A percentile compares a stretch with the other conserved stretches of the same genome.
phyloP scores from a whole-genome alignment of 2,113 vertebrate species.

The Boulengeromyrus knoepffleri region DNA sequence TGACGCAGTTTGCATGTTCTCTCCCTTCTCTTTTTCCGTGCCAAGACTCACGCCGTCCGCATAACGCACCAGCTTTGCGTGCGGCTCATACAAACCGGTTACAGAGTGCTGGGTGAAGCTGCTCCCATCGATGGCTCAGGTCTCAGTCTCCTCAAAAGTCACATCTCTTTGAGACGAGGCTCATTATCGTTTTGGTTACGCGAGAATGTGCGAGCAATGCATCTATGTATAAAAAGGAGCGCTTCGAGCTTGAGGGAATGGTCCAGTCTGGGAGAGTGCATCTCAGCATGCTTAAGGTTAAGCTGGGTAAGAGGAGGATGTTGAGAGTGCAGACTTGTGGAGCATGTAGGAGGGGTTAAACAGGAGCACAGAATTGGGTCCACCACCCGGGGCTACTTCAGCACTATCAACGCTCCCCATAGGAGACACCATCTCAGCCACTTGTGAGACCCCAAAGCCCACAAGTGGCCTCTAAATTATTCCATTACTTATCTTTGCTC shows the following conservation, averaged over 20 bases:
- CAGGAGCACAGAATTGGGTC: not conserved
- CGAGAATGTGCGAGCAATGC: not conserved
- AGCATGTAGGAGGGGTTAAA: not conserved
- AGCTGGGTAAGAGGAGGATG: not conserved
- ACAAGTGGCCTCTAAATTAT: conserved; percentile 11
- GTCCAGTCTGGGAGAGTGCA: not conserved
- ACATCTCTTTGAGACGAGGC: not conserved
- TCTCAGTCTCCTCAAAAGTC: not conserved
- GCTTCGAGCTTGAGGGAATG: not conserved
- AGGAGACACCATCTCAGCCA: not conserved
- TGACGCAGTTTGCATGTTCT: not conserved
- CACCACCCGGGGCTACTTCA: not conserved
- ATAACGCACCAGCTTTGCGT: not conserved
- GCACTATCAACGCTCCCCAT: not conserved
- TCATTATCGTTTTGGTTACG: not conserved
- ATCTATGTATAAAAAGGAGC: not conserved
- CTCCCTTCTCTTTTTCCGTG: not conserved
- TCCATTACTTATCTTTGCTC: not conserved
- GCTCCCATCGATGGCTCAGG: not conserved
- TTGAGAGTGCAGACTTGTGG: not conserved
- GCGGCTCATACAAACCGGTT: not conserved
- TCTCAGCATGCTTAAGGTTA: not conserved
- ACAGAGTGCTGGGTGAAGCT: not conserved
- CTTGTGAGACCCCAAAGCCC: not conserved
- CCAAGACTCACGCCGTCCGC: not conserved